phyloP scores from a whole-genome alignment of 2,797 vertebrate species.

The Danio choprae region DNA sequence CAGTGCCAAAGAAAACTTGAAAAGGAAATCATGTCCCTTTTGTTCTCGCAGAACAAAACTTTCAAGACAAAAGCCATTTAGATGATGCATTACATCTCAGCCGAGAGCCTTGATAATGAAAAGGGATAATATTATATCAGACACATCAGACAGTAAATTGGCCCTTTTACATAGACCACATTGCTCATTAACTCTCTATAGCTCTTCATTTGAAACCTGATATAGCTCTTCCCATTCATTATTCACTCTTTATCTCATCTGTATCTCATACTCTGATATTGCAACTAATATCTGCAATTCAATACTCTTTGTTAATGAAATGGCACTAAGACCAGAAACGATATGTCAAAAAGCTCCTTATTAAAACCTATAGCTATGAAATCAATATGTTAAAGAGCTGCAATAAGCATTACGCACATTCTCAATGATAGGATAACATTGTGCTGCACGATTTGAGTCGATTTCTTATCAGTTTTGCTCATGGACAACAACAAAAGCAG shows the following conservation, averaged over 20 bases:
- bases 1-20: constrained; percentile 1
- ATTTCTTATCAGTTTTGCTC: background rate
- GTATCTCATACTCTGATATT: constrained; percentile 23
- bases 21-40: constrained; percentile 39
- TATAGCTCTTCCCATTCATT: constrained; percentile 40
- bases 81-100: constrained; percentile 41
- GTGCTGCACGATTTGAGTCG: background rate
- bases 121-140: constrained; percentile 49
- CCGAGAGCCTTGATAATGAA: constrained; percentile 37
- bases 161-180: constrained; percentile 31
- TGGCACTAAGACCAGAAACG: background rate
- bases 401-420: constrained; percentile 7
- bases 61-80: constrained; percentile 38
- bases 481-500: constrained; percentile 1
- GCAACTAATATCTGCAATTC: constrained; percentile 1
- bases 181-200: constrained; percentile 47
- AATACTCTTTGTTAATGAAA: constrained; percentile 10
- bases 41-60: constrained; percentile 41
- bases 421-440: constrained; percentile 21
- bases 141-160: constrained; percentile 45
- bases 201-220: constrained; percentile 28
- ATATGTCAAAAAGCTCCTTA: background rate
- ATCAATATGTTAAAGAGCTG: constrained; percentile 4
- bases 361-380: background rate
- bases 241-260: constrained; percentile 29